A percentile compares a stretch with the other conserved stretches of the same genome.
Evolutionary conservation across 2,797 vertebrate genomes (phyloP).

Genomic region (Columba guinea): DNA sequence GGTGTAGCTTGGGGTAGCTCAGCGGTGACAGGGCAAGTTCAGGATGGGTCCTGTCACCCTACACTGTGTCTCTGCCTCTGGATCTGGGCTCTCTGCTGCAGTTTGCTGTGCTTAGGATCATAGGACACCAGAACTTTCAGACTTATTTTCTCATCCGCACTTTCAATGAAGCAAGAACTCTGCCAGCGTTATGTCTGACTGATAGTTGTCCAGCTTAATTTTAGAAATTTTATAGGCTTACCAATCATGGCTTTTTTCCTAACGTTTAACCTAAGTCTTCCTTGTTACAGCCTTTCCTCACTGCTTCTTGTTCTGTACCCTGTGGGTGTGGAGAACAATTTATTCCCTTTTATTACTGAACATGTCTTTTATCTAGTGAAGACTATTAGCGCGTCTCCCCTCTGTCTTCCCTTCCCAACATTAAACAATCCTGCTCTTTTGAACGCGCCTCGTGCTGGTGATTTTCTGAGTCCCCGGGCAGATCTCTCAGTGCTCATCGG

Average conservation of each 20-base stretch:
- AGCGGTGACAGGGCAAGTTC: neutral
- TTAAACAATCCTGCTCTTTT: neutral
- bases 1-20: neutral
- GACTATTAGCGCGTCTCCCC: neutral
- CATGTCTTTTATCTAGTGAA: neutral
- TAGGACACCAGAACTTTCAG: neutral
- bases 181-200: neutral
- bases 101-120: neutral
- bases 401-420: neutral
- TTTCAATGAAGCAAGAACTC: neutral
- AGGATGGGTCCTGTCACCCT: fast-evolving
- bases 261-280: neutral
- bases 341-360: neutral
- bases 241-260: neutral
- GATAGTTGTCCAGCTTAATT: neutral
- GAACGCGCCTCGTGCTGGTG: fast-evolving
- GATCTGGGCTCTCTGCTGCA: neutral
- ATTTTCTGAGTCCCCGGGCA: neutral
- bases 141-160: neutral
- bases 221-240: neutral
- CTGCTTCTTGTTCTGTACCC: neutral
- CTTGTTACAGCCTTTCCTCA: neutral
- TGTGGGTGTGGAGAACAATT: neutral
- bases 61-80: neutral
- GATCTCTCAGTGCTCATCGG: neutral